A percentile compares a stretch with the other conserved stretches of the same genome.
These are phyloP conservation scores for Poeciliopsis presidionis DNA, from an alignment of 2,797 vertebrate genomes.

Conservation along the genomic window DNA sequence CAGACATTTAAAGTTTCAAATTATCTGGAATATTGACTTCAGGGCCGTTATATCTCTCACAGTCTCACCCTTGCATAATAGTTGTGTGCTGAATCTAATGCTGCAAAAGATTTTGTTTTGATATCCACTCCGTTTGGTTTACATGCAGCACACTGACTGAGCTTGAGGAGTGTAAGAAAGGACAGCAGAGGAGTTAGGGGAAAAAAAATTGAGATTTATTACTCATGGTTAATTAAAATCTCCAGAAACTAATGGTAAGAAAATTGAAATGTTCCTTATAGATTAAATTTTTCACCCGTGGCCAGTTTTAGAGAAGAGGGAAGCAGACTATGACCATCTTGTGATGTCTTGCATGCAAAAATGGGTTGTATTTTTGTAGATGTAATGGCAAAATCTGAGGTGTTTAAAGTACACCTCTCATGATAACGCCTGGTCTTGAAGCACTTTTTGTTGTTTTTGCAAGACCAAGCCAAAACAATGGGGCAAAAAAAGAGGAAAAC, in stretches of 20 bases:
- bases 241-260: constrained; percentile 69
- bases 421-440: neutral
- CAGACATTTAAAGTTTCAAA: constrained; percentile 14
- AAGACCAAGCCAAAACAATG: neutral
- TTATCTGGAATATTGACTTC: constrained; percentile 30
- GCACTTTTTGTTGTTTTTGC: neutral
- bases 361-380: constrained; percentile 27
- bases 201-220: constrained; percentile 71
- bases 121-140: constrained; percentile 34
- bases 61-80: constrained; percentile 33
- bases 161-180: constrained; percentile 35
- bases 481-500: neutral
- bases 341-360: constrained; percentile 53
- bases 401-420: constrained; percentile 32
- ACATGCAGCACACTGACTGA: constrained; percentile 41
- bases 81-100: constrained; percentile 52
- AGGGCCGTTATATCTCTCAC: constrained; percentile 11
- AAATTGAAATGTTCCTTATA: constrained; percentile 74
- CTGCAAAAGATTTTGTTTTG: constrained; percentile 55
- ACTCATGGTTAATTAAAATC: constrained; percentile 77
- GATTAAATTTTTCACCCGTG: constrained; percentile 59
- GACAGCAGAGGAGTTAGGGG: constrained; percentile 55
- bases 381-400: constrained; percentile 59
- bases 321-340: constrained; percentile 62
- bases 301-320: constrained; percentile 39